phyloP scores from a whole-genome alignment of 2,113 vertebrate species.

The Myrmecophaga tridactyla region DNA sequence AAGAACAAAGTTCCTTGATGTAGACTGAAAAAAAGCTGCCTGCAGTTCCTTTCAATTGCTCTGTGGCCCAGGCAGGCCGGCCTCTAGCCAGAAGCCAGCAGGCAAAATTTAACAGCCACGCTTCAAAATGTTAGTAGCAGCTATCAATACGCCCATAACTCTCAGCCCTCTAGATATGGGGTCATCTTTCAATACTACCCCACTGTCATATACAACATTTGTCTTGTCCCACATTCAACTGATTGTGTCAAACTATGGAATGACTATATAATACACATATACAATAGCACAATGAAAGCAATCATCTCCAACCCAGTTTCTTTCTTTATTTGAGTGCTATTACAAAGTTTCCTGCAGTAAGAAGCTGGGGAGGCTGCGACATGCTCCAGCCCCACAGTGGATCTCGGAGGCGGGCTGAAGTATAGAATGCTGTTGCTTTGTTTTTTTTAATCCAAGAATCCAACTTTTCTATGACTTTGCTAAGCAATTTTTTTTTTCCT shows the following conservation, averaged over 20 bases:
- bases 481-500: background rate
- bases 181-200: conserved; percentile 92
- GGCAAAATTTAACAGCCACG: conserved; percentile 88
- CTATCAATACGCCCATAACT: conserved; percentile 89
- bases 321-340: conserved; percentile 91
- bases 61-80: conserved; percentile 82
- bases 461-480: background rate
- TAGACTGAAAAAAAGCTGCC: conserved; percentile 81
- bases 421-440: background rate
- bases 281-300: conserved; percentile 96
- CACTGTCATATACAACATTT: conserved; percentile 91
- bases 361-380: conserved; percentile 81
- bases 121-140: conserved; percentile 84
- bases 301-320: conserved; percentile 92
- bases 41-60: conserved; percentile 85
- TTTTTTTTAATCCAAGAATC: background rate
- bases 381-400: conserved; percentile 48
- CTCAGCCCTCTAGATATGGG: conserved; percentile 87
- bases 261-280: conserved; percentile 85
- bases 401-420: conserved; percentile 28
- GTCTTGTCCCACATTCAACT: conserved; percentile 89
- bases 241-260: conserved; percentile 84
- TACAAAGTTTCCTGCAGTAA: conserved; percentile 94
- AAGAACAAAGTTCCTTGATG: conserved; percentile 85
- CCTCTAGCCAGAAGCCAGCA: conserved; percentile 88